Base-by-base conservation (phyloP, 2,797 vertebrate genomes). In the Gallirallus australis region DNA sequence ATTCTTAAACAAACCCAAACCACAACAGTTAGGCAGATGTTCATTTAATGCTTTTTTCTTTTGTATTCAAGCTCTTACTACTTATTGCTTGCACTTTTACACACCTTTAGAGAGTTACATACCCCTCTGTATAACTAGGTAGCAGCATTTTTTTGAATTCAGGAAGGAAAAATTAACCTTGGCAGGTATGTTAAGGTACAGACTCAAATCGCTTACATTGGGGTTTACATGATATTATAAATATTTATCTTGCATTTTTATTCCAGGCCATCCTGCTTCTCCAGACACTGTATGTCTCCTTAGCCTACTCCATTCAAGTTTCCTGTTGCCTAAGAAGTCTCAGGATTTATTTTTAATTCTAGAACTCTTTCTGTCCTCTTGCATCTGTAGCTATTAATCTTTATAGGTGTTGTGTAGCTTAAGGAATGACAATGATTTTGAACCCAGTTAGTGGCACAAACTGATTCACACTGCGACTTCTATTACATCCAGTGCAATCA, bases 241-340 rank as follows among this genome's bases (percentile, higher is more conserved):
- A 87, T 86, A 89, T 93, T 91, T 96, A 63, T 73, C 66, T 92
- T 82, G 3, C 27, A 71, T 90, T 93, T 92, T 95, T 89, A 96
- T 96, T 95, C 61, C 42, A 88, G 52, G 28, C 61, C 66, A 86
- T 86, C 95, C 80, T 89, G 40, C 30, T 72, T 88, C 82, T 82
- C 12, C 68, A 86, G 77, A 70, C 39, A 63, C 27, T 87, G 19
- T 35, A 69, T 65, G 52, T 70, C 66, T 96, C 68, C 80, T 68
- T 83, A 86, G 7, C 15, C 61, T 50, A 16, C 30, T 84, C 33
- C 14, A 47, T 66, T 83, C 59, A 88, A 75, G 35, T 84, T 91
- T 90, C n/a, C 15, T 61, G 40, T 71, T 92, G 65, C 37, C 65
- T 88, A 33, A 91, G 89, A 96, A 86, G 63, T 6, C n/a, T 84